phyloP scores from a whole-genome alignment of 2,113 vertebrate genomes.

The Hippocampus barbouri region DNA sequence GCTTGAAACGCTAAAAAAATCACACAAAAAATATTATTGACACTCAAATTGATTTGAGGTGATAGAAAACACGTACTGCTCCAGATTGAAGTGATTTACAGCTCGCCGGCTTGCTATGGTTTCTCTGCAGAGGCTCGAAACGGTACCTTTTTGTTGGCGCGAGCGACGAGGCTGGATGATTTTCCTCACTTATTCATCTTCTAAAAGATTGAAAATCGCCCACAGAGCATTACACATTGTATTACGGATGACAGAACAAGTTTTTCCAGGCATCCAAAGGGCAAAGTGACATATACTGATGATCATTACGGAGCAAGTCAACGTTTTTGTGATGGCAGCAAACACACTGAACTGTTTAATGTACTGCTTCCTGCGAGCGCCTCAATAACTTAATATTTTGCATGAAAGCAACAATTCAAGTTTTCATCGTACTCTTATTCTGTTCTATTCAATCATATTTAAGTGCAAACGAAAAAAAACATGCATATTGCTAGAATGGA shows the following conservation, averaged over 20 bases:
- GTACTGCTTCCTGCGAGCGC: not conserved
- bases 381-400: not conserved
- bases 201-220: not conserved
- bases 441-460: no score
- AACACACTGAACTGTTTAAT: not conserved
- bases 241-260: not conserved
- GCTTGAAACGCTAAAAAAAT: not conserved
- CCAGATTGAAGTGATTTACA: not conserved
- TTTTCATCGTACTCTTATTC: no score
- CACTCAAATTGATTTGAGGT: not conserved
- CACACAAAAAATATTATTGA: no score
- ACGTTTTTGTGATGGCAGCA: not conserved
- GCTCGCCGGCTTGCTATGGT: not conserved
- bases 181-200: slow-evolving; percentile 16
- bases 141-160: not conserved
- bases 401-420: no score
- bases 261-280: not conserved
- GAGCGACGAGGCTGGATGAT: not conserved
- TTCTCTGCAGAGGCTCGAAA: slow-evolving; percentile 1
- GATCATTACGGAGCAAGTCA: not conserved
- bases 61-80: not conserved
- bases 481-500: no score
- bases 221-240: not conserved
- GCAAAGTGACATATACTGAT: not conserved
- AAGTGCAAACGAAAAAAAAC: no score